These are phyloP conservation scores for Thymallus thymallus DNA, from an alignment of 2,113 vertebrate species.

Conservation along the genomic window DNA sequence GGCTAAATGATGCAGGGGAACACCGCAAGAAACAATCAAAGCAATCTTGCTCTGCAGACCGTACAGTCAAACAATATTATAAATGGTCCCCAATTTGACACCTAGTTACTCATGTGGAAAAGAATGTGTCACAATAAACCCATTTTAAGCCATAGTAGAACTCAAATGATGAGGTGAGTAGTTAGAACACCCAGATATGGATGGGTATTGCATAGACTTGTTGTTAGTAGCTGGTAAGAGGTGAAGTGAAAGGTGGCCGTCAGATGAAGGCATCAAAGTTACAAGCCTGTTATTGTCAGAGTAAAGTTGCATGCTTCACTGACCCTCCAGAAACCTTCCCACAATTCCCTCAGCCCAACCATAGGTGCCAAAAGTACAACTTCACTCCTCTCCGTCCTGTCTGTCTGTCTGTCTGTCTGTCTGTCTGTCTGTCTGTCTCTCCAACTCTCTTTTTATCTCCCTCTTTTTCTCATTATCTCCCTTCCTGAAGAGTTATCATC, in stretches of 20 bases:
- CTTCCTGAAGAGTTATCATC: conserved; percentile 23
- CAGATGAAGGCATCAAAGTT: conserved; percentile 25
- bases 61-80: conserved; percentile 25
- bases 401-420: too few relatives aligned
- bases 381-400: conserved; percentile 5
- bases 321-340: conserved; percentile 46
- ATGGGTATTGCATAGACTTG: background rate
- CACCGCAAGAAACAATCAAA: conserved; percentile 35
- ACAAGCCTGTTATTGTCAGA: too few relatives aligned
- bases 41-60: conserved; percentile 30
- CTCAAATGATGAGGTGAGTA: background rate
- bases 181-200: background rate
- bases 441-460: background rate
- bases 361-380: conserved; percentile 62
- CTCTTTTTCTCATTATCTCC: background rate
- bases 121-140: background rate
- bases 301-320: conserved; percentile 25
- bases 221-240: conserved; percentile 36
- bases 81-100: conserved; percentile 39
- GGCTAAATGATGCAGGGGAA: conserved; percentile 32
- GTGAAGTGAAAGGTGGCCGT: conserved; percentile 30
- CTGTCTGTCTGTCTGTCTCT: too few relatives aligned
- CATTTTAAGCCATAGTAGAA: too few relatives aligned
- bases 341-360: conserved; percentile 33
- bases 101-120: conserved; percentile 12